Base-by-base conservation (phyloP, 2,113 vertebrate species). In the Bos javanicus region DNA sequence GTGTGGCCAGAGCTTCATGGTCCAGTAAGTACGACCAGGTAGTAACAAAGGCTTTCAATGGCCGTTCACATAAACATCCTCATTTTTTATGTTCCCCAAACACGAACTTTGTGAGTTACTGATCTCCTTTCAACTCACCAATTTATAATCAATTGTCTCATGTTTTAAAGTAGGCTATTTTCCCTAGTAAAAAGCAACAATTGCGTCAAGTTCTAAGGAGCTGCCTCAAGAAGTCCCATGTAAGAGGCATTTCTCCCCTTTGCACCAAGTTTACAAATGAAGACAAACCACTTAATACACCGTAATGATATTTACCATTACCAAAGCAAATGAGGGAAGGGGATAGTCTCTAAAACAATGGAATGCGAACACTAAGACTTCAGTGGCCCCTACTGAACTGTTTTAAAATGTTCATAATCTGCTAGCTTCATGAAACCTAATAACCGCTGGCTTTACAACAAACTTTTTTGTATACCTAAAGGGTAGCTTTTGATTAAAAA, bases 91-190 rank as follows among this genome's bases (percentile, higher is more conserved):
- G 46, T 28, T 90, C n/a, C 23, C 46, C 85, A 89, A 87, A 88
- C 60, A 13, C 33, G 56, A 84, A 86, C 54, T 91, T 30, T 91
- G 54, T 48, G 64, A 91, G 80, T 87, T 90, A 85, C 39, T 88
- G 52, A 76, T n/a, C 43, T 97, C 17, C 56, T 71, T 93, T 92
- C 78, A 97, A 91, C 76, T 84, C 23, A 56, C 28, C 78, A 80
- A 48, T 91, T 60, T 93, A 88, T 74, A 90, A 88, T n/a, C 80
- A 64, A 82, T 84, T 87, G 67, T 59, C 14, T 92, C 94, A 54
- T 80, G 57, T 84, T 95, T 93, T 84, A 94, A 94, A 93, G n/a
- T 39, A 90, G n/a, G 46, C 36, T 87, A 43, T 64, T 97, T 93
- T 76, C 67, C 23, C 52, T 54, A 87, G 39, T 54, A 95, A 95